Conservation (phyloP, 2,113 vertebrate species). For the Blennius ocellaris region DNA sequence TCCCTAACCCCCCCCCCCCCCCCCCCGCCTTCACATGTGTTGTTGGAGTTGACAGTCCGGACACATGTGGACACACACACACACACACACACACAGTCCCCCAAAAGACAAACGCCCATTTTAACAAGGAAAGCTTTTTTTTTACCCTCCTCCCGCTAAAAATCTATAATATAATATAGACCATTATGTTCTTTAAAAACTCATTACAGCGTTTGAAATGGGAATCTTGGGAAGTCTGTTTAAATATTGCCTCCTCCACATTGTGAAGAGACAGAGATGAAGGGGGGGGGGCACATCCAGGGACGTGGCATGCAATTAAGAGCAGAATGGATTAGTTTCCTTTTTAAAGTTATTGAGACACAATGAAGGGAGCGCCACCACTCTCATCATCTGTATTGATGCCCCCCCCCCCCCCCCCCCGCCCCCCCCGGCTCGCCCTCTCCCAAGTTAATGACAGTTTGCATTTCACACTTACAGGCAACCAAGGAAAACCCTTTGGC, state of each 20-base stretch:
- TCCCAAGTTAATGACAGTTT: slow-evolving; percentile 73
- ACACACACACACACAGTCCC: slow-evolving; percentile 41
- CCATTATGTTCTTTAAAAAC: slow-evolving; percentile 85
- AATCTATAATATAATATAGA: slow-evolving; percentile 77
- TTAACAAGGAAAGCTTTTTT: slow-evolving; percentile 30
- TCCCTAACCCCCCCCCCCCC: too few species aligned
- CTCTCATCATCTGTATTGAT: slow-evolving; percentile 77
- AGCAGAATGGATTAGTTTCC: slow-evolving; percentile 82
- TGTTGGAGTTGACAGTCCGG: slow-evolving; percentile 14
- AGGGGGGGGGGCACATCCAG: slow-evolving; percentile 54
- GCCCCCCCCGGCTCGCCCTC: slow-evolving; percentile 57
- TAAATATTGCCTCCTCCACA: slow-evolving; percentile 72
- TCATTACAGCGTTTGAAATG: slow-evolving; percentile 83
- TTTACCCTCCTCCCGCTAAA: slow-evolving; percentile 58
- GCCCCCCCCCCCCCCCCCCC: slow-evolving; percentile 52
- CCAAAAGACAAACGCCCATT: slow-evolving; percentile 68
- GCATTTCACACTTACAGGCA: slow-evolving; percentile 68
- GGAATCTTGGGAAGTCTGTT: slow-evolving; percentile 75
- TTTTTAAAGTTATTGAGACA: slow-evolving; percentile 84
- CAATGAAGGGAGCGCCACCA: slow-evolving; percentile 69
- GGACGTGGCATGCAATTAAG: slow-evolving; percentile 85
- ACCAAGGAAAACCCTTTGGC: slow-evolving; percentile 71
- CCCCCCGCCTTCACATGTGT: slow-evolving; percentile 14
- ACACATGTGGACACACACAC: slow-evolving; percentile 17
- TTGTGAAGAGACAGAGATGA: slow-evolving; percentile 59